Evolutionary conservation across 1,140 invertebrate species (phyloP).

Genomic region (Conus betulinus): DNA sequence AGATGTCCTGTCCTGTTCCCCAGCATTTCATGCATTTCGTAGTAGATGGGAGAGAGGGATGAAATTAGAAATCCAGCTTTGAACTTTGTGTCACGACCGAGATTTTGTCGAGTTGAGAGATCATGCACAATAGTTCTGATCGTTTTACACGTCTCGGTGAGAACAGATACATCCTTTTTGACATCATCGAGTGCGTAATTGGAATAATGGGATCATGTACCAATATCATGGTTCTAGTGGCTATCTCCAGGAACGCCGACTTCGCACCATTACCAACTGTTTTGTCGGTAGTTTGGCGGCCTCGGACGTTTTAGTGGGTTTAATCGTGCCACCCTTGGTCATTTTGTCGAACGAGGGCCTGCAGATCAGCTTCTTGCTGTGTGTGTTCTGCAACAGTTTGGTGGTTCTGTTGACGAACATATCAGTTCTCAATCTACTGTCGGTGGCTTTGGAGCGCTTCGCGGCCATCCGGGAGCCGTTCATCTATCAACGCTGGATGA

Average conservation of each 20-base stretch:
- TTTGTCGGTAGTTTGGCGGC: slow-evolving; percentile 76
- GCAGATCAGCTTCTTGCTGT: slow-evolving; percentile 62
- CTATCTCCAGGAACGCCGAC: slow-evolving; percentile 69
- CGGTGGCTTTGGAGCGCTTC: slow-evolving; percentile 70
- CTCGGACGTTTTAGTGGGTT: slow-evolving; percentile 75
- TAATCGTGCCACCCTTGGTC: slow-evolving; percentile 66
- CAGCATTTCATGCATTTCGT: too few relatives aligned
- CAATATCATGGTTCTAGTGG: slow-evolving; percentile 74
- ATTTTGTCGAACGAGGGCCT: slow-evolving; percentile 66
- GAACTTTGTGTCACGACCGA: too few relatives aligned
- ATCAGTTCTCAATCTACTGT: slow-evolving; percentile 70
- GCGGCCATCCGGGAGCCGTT: slow-evolving; percentile 70
- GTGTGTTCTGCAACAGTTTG: slow-evolving; percentile 68
- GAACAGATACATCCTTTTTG: not conserved
- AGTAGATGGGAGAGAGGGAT: too few relatives aligned
- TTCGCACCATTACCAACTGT: slow-evolving; percentile 77
- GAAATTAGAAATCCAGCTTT: too few relatives aligned
- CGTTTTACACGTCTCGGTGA: not conserved
- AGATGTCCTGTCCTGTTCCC: too few relatives aligned
- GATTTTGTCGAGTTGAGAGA: too few relatives aligned
- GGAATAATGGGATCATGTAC: not conserved
- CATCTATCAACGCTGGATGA: slow-evolving; percentile 62
- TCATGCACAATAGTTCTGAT: too few relatives aligned
- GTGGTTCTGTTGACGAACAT: slow-evolving; percentile 70
- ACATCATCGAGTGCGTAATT: not conserved